Conservation (phyloP, 2,888 invertebrate genomes). For the Stenichneumon culpator region DNA sequence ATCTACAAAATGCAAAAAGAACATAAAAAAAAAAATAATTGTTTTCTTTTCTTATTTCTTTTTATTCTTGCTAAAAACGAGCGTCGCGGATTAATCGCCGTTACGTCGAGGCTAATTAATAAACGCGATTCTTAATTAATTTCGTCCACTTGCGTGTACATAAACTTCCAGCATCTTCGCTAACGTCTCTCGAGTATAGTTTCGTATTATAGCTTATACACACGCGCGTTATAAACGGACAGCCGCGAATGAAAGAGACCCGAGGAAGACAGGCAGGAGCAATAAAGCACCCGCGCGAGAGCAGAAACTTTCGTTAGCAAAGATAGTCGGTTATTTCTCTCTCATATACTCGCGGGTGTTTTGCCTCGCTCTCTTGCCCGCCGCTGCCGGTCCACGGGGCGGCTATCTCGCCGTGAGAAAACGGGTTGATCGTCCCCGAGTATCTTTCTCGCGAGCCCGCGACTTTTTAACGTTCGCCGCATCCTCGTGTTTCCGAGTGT, state of each 20-base stretch:
- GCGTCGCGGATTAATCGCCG: slow-evolving; percentile 66
- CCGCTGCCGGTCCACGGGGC: slow-evolving; percentile 36
- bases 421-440: slow-evolving; percentile 70
- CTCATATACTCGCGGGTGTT: slow-evolving; percentile 28
- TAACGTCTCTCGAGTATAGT: slow-evolving; percentile 55
- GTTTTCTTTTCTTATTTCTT: neutral
- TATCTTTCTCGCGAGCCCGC: slow-evolving; percentile 49
- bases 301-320: slow-evolving; percentile 65
- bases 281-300: slow-evolving; percentile 66
- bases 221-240: slow-evolving; percentile 34
- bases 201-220: slow-evolving; percentile 37
- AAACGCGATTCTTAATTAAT: slow-evolving; percentile 66
- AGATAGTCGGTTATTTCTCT: slow-evolving; percentile 63
- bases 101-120: slow-evolving; percentile 60
- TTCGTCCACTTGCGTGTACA: slow-evolving; percentile 44
- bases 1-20: slow-evolving; percentile 55
- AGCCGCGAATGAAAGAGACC: slow-evolving; percentile 57
- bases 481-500: slow-evolving; percentile 59
- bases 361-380: slow-evolving; percentile 27
- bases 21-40: neutral
- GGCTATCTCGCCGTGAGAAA: slow-evolving; percentile 70
- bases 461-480: slow-evolving; percentile 71
- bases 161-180: slow-evolving; percentile 43
- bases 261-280: slow-evolving; percentile 59
- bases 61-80: slow-evolving; percentile 45